Conservation (phyloP, 2,888 invertebrate genomes). For the Azorinus chamasolen region DNA sequence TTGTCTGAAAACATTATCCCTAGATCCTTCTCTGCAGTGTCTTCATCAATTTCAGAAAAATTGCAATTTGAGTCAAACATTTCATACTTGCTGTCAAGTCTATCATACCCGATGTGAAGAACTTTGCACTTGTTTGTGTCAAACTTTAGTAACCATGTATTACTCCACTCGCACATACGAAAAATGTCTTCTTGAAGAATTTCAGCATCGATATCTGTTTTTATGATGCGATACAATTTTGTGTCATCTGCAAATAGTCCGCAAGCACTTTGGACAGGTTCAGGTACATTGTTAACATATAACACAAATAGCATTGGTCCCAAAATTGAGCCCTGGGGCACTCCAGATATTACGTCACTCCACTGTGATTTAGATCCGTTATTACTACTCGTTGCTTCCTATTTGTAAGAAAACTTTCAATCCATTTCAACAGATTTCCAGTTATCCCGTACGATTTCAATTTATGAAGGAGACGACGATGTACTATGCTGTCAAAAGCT, state of each 20-base stretch:
- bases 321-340: constrained; percentile 7
- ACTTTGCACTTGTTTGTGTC: constrained; percentile 21
- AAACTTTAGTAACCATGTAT: constrained; percentile 26
- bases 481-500: constrained; percentile 5
- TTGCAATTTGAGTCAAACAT: constrained; percentile 6
- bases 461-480: not conserved
- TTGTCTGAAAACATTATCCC: constrained; percentile 16
- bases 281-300: too few species aligned
- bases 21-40: constrained; percentile 5
- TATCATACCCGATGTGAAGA: constrained; percentile 4
- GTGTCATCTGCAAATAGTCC: constrained; percentile 33
- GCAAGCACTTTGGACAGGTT: constrained; percentile 1
- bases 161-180: constrained; percentile 14
- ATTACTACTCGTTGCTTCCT: constrained; percentile 1
- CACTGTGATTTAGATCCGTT: not conserved
- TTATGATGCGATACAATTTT: constrained; percentile 16
- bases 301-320: constrained; percentile 29
- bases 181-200: constrained; percentile 27
- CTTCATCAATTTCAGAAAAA: not conserved
- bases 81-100: not conserved
- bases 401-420: constrained; percentile 4
- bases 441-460: constrained; percentile 1
- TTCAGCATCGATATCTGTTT: constrained; percentile 1
- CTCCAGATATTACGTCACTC: constrained; percentile 1
- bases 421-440: constrained; percentile 5